Evolutionary conservation across 2,888 invertebrate genomes (phyloP).

Genomic region (Gibbula magus): DNA sequence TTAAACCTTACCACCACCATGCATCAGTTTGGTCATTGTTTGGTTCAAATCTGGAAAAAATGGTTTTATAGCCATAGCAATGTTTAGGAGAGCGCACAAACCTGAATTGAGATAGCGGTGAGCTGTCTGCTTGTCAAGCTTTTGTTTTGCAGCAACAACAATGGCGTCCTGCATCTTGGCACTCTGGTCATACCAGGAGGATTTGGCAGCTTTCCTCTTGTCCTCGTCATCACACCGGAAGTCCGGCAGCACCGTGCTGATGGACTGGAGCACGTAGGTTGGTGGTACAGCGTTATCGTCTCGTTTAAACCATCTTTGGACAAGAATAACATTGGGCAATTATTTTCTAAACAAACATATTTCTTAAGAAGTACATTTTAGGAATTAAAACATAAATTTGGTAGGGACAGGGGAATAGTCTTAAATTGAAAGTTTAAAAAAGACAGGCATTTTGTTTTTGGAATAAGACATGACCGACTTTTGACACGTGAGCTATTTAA

Average conservation of each 20-base stretch:
- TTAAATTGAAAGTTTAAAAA: too few species aligned
- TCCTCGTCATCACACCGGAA: slow-evolving; percentile 27
- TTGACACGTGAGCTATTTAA: too few species aligned
- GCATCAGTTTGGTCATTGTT: not conserved
- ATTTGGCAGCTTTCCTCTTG: slow-evolving; percentile 20
- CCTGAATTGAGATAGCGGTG: slow-evolving; percentile 43
- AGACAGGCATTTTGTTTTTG: too few species aligned
- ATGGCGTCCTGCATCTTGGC: slow-evolving; percentile 39
- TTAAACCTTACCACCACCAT: not conserved
- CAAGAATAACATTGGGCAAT: not conserved
- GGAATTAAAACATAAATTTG: too few species aligned
- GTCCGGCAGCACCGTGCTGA: slow-evolving; percentile 40
- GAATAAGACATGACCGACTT: too few species aligned
- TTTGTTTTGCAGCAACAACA: slow-evolving; percentile 37
- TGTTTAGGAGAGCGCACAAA: not conserved
- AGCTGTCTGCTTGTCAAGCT: slow-evolving; percentile 33
- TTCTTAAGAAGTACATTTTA: too few species aligned
- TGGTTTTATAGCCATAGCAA: not conserved
- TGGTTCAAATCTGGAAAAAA: not conserved
- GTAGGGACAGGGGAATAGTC: too few species aligned
- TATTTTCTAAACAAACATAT: too few species aligned
- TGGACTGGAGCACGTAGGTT: slow-evolving; percentile 41
- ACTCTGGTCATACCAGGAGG: slow-evolving; percentile 40
- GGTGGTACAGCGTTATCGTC: slow-evolving; percentile 47
- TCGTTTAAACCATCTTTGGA: slow-evolving; percentile 42